These are phyloP conservation scores for Solen grandis DNA, from an alignment of 1,140 invertebrate genomes.

Conservation along the genomic window DNA sequence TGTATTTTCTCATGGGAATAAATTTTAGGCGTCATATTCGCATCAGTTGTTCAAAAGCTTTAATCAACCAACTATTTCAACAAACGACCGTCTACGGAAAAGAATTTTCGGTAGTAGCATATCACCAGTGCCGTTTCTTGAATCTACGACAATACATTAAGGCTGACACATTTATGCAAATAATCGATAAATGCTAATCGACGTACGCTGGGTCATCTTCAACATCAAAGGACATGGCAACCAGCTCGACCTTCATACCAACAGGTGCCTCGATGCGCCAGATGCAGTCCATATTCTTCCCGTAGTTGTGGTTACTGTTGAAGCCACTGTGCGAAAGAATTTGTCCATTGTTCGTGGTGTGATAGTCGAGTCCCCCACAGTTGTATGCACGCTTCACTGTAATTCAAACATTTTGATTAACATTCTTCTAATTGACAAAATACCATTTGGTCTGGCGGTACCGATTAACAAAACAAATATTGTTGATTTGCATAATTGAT, in stretches of 20 bases:
- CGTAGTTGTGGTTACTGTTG: conserved; percentile 19
- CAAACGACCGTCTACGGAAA: not conserved
- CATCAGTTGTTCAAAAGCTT: no score
- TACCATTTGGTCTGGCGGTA: no score
- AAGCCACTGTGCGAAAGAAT: conserved; percentile 15
- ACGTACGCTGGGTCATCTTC: conserved; percentile 25
- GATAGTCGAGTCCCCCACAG: conserved; percentile 10
- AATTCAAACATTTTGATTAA: no score
- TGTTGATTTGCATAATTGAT: no score
- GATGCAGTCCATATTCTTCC: conserved; percentile 30
- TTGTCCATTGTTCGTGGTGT: conserved; percentile 12
- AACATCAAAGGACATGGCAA: conserved; percentile 14
- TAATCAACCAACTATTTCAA: no score
- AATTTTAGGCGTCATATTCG: no score
- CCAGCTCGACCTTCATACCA: conserved; percentile 29
- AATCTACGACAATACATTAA: not conserved
- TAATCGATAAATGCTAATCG: not conserved
- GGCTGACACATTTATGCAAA: not conserved
- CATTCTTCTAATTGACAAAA: no score
- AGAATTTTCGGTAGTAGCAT: not conserved
- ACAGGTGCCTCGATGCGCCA: conserved; percentile 42
- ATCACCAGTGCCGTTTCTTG: not conserved
- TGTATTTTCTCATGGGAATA: no score
- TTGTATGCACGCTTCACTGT: no score
- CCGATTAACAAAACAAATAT: no score